These are phyloP conservation scores for Osmerus eperlanus DNA, from an alignment of 2,113 vertebrate species.

Conservation along the genomic window DNA sequence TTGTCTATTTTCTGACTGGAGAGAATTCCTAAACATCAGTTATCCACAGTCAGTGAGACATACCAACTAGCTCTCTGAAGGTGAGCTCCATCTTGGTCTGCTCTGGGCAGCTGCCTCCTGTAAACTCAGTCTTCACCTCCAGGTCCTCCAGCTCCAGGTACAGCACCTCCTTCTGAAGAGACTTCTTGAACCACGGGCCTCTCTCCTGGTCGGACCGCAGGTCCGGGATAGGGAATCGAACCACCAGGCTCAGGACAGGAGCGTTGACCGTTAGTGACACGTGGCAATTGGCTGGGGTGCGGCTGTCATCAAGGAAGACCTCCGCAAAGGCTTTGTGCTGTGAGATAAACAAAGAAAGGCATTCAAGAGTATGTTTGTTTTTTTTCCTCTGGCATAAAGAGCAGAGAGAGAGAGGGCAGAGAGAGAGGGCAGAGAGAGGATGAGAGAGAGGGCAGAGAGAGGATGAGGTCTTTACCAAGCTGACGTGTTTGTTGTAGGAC, in stretches of 20 bases:
- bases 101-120: conserved; percentile 83
- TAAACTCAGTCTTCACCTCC: conserved; percentile 89
- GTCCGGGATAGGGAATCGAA: conserved; percentile 96
- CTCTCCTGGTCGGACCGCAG: conserved; percentile 94
- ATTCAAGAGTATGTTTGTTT: conserved; percentile 67
- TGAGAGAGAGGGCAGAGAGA: too few species aligned
- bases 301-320: conserved; percentile 92
- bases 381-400: neutral
- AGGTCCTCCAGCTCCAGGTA: conserved; percentile 83
- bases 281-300: conserved; percentile 82
- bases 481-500: conserved; percentile 93
- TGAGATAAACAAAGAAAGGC: conserved; percentile 19
- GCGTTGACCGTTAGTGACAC: conserved; percentile 81
- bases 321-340: conserved; percentile 98
- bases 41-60: conserved; percentile 23
- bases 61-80: conserved; percentile 89
- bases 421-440: too few species aligned
- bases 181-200: conserved; percentile 98
- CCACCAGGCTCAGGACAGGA: conserved; percentile 79
- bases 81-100: conserved; percentile 93
- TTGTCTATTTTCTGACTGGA: neutral
- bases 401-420: neutral
- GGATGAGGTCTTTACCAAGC: conserved; percentile 77
- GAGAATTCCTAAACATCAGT: too few species aligned
- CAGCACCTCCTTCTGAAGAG: conserved; percentile 91